Conservation (phyloP, 1,140 invertebrate genomes). For the Drosophila mojavensis region DNA sequence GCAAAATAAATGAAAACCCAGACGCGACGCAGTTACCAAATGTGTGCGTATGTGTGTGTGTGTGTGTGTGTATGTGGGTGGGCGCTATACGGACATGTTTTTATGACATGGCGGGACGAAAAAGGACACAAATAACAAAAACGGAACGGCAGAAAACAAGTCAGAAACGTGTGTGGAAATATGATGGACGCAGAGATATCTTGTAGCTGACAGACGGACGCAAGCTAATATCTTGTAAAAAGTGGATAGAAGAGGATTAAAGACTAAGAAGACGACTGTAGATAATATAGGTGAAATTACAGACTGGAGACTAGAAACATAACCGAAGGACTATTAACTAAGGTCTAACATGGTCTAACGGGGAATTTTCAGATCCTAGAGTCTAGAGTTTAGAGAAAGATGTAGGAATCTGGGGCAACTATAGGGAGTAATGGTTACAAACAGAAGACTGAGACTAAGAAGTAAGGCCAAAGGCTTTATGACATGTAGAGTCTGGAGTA, state of each 20-base stretch:
- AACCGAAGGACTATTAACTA: no score
- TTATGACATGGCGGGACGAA: slow-evolving; percentile 58
- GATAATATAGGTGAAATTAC: not conserved
- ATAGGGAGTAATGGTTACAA: no score
- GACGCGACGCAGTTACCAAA: slow-evolving; percentile 73
- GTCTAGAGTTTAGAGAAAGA: no score
- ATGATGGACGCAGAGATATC: not conserved
- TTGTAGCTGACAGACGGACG: not conserved
- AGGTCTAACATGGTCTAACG: no score
- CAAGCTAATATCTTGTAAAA: no score
- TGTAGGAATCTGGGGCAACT: no score
- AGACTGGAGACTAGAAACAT: not conserved
- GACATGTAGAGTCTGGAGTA: no score
- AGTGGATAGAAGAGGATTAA: not conserved
- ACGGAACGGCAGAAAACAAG: slow-evolving; percentile 40
- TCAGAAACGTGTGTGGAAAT: not conserved
- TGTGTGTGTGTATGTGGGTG: not conserved
- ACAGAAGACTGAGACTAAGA: no score
- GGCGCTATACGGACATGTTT: slow-evolving; percentile 30
- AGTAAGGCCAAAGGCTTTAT: not conserved
- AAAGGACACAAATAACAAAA: slow-evolving; percentile 41
- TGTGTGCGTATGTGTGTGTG: not conserved
- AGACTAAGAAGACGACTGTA: not conserved
- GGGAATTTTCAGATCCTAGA: no score
- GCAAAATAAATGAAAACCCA: slow-evolving; percentile 78